A percentile compares a stretch with the other conserved stretches of the same genome.
phyloP scores from a whole-genome alignment of 2,113 vertebrate species.

The Mohoua ochrocephala region DNA sequence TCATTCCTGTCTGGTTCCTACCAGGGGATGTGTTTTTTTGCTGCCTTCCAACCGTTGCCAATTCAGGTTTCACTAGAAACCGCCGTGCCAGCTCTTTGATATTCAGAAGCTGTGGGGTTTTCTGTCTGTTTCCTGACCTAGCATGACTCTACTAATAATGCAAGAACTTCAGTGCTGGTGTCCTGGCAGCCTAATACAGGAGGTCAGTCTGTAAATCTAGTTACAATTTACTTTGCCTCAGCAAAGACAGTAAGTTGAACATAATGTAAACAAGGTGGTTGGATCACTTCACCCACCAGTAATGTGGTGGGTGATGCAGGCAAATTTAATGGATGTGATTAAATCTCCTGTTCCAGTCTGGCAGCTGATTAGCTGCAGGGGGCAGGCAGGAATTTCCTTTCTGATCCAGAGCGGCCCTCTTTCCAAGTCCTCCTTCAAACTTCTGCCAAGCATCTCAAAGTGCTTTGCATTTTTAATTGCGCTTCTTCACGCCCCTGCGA shows the following conservation, averaged over 20 bases:
- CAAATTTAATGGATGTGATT: conserved; percentile 30
- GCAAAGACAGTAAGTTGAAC: conserved; percentile 11
- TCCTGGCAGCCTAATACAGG: not conserved
- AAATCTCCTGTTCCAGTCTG: conserved; percentile 33
- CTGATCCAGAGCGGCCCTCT: not conserved
- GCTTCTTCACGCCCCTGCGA: not conserved
- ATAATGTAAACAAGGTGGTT: conserved; percentile 24
- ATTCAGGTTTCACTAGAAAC: not conserved
- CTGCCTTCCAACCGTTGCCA: not conserved
- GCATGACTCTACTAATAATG: conserved; percentile 10
- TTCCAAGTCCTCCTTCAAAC: conserved; percentile 14
- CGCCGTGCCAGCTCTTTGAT: conserved; percentile 20
- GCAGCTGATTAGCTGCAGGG: conserved; percentile 49
- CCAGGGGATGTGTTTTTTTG: not conserved
- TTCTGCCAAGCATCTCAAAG: not conserved
- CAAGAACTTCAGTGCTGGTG: not conserved
- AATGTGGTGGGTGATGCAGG: conserved; percentile 3
- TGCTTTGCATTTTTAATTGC: conserved; percentile 22
- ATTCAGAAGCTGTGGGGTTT: not conserved
- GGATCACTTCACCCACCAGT: not conserved
- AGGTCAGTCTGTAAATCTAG: conserved; percentile 39
- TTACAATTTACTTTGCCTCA: conserved; percentile 7
- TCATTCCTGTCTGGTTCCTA: not conserved
- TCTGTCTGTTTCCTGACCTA: conserved; percentile 42
- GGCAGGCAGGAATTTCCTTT: conserved; percentile 53